Percentiles rank a stretch among this genome's conserved stretches.
phyloP scores from a whole-genome alignment of 2,888 invertebrate genomes.

The Eristalinus aeneus region DNA sequence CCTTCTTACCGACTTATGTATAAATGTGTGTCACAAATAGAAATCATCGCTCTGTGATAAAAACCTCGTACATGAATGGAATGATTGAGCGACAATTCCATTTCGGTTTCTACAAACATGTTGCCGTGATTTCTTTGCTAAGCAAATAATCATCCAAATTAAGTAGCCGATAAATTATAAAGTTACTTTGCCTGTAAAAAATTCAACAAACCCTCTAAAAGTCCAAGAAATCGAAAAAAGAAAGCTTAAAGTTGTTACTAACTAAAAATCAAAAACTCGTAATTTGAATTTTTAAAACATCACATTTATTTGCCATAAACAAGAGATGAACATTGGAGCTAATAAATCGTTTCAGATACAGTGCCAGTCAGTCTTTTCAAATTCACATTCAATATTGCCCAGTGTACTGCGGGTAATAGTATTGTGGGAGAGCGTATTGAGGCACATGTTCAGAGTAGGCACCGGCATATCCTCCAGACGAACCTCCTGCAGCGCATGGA shows the following conservation, averaged over 20 bases:
- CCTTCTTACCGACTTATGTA: too few relatives aligned
- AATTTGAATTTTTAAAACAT: neutral
- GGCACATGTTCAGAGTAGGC: conserved; percentile 77
- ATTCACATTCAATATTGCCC: conserved; percentile 31
- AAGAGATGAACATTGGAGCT: neutral
- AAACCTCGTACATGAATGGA: too few relatives aligned
- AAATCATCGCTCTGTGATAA: too few relatives aligned
- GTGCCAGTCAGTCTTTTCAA: neutral
- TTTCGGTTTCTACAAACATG: too few relatives aligned
- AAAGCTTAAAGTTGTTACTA: neutral
- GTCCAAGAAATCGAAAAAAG: too few relatives aligned
- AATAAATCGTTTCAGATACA: neutral
- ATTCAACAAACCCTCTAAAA: too few relatives aligned
- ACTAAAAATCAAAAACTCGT: neutral
- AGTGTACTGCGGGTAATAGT: conserved; percentile 44
- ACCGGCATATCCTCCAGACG: conserved; percentile 74
- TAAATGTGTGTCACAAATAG: too few relatives aligned
- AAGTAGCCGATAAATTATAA: too few relatives aligned
- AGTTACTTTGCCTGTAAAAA: too few relatives aligned
- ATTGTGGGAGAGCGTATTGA: conserved; percentile 69
- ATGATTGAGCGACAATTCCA: too few relatives aligned
- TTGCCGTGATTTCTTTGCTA: too few relatives aligned
- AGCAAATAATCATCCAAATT: too few relatives aligned
- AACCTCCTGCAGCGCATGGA: conserved; percentile 72
- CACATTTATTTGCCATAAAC: neutral